A percentile compares a stretch with the other conserved stretches of the same genome.
Conservation (phyloP, 2,797 vertebrate species). For the Diplodus puntazzo region DNA sequence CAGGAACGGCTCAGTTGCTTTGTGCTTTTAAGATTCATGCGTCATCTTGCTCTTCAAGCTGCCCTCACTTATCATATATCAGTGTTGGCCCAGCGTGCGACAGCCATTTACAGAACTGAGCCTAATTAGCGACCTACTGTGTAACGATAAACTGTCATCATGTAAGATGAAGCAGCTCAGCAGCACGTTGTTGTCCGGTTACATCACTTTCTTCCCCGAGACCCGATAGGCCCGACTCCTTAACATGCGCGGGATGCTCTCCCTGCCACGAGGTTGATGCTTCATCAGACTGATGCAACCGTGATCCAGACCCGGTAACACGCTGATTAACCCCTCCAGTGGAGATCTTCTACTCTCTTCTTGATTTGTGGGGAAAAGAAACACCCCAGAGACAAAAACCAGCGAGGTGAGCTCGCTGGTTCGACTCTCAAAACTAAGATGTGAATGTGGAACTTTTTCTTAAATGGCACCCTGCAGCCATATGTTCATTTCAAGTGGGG, state of each 20-base stretch:
- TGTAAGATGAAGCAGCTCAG: conserved; percentile 48
- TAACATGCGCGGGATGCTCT: conserved; percentile 67
- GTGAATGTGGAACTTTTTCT: conserved; percentile 5
- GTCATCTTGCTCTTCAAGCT: not conserved
- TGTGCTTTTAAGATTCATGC: conserved; percentile 1
- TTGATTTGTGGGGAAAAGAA: conserved; percentile 41
- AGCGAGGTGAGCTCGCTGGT: not conserved
- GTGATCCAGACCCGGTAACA: conserved; percentile 72
- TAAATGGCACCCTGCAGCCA: not conserved
- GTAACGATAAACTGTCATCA: conserved; percentile 61
- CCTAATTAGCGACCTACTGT: conserved; percentile 71
- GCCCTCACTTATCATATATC: conserved; percentile 36
- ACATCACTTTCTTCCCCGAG: conserved; percentile 60
- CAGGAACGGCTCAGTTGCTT: not conserved
- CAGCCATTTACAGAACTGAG: conserved; percentile 43
- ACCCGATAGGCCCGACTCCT: conserved; percentile 51
- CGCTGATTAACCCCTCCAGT: conserved; percentile 32
- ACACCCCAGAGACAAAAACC: conserved; percentile 3
- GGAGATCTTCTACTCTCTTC: conserved; percentile 28
- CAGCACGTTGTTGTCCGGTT: conserved; percentile 66
- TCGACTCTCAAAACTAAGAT: conserved; percentile 1
- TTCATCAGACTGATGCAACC: conserved; percentile 82
- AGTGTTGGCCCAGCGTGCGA: conserved; percentile 30
- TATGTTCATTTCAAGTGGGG: conserved; percentile 4
- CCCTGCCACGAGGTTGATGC: conserved; percentile 40